phyloP scores from a whole-genome alignment of 1,140 invertebrate genomes.

The Tyrophagus putrescentiae region DNA sequence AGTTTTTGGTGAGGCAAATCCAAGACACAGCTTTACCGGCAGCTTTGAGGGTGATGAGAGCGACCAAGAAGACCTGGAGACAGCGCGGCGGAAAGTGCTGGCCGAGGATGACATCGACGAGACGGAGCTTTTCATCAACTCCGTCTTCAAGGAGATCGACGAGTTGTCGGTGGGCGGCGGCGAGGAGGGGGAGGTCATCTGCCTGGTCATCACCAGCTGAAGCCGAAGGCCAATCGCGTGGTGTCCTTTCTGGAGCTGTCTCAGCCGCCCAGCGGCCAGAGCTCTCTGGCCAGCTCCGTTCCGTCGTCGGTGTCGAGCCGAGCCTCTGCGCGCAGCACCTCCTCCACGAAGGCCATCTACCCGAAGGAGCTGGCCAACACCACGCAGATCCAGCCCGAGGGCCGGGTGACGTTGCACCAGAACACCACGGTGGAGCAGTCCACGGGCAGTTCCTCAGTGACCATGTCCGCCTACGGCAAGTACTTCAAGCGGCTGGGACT shows the following conservation, averaged over 20 bases:
- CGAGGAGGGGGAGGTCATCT: neutral
- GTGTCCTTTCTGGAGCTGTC: neutral
- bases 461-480: neutral
- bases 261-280: no score
- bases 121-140: neutral
- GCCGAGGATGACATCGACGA: neutral
- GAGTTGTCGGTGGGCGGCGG: neutral
- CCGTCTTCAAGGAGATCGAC: neutral
- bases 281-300: neutral
- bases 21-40: neutral
- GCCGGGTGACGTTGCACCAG: no score
- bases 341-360: neutral
- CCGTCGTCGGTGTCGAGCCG: neutral
- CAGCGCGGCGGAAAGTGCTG: neutral
- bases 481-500: constrained; percentile 18
- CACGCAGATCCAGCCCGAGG: no score
- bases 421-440: no score
- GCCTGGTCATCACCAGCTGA: neutral
- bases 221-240: constrained; percentile 3
- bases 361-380: neutral
- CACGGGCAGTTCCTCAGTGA: no score
- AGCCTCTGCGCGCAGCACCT: neutral
- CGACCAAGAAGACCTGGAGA: neutral
- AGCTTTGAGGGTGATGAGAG: neutral
- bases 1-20: neutral